Percentiles rank a stretch among this genome's conserved stretches.
Evolutionary conservation across 2,888 invertebrate genomes (phyloP).

Genomic region (Parascotia fuliginaria): DNA sequence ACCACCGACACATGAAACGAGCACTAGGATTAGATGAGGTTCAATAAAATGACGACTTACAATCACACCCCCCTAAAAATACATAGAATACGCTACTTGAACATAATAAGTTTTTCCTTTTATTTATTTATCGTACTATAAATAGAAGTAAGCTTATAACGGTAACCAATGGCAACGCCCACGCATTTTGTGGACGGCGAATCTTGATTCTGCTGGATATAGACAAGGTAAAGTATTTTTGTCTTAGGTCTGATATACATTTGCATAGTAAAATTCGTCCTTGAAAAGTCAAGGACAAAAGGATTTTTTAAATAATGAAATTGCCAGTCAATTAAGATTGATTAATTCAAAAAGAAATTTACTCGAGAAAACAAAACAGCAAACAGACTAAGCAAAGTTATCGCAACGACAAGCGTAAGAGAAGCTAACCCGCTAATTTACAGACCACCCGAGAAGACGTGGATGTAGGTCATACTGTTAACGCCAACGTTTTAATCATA

Average conservation of each 20-base stretch:
- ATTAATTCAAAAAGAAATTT: not conserved
- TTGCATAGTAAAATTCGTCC: slow-evolving; percentile 43
- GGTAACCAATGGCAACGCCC: slow-evolving; percentile 62
- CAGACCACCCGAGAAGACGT: slow-evolving; percentile 9
- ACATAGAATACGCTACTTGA: not conserved
- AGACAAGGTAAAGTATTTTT: slow-evolving; percentile 53
- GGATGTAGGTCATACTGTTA: slow-evolving; percentile 12
- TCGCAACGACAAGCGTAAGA: not conserved
- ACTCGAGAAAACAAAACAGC: not conserved
- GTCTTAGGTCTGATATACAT: slow-evolving; percentile 50
- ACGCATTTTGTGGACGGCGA: slow-evolving; percentile 54
- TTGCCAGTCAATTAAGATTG: not conserved
- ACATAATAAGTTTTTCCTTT: slow-evolving; percentile 10
- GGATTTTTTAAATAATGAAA: slow-evolving; percentile 2
- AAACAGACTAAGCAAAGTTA: slow-evolving; percentile 2
- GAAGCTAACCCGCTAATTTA: slow-evolving; percentile 20
- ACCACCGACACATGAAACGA: slow-evolving; percentile 48
- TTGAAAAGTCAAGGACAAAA: slow-evolving; percentile 37
- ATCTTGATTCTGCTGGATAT: slow-evolving; percentile 39
- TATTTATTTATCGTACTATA: slow-evolving; percentile 49
- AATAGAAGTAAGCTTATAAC: slow-evolving; percentile 50
- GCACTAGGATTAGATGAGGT: slow-evolving; percentile 56
- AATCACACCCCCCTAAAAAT: slow-evolving; percentile 21
- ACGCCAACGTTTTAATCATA: slow-evolving; percentile 2
- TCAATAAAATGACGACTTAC: slow-evolving; percentile 38